These are phyloP conservation scores for Bombus waltoni DNA, from an alignment of 1,140 invertebrate species.

Conservation along the genomic window DNA sequence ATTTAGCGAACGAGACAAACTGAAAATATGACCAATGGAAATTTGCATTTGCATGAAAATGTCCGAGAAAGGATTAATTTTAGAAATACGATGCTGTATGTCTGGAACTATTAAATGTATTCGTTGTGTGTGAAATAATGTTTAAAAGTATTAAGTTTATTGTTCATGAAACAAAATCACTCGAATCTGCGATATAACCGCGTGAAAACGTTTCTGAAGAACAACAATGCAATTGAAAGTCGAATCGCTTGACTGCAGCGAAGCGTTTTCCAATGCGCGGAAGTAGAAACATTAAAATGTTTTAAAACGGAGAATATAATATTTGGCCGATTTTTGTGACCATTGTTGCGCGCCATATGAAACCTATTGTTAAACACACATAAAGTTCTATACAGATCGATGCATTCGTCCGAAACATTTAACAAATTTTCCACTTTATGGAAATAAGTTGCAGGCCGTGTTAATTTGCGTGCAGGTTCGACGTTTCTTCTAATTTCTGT, in stretches of 20 bases:
- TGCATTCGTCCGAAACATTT: no score
- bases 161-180: not conserved
- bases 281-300: not conserved
- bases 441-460: not conserved
- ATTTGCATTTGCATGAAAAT: no score
- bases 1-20: no score
- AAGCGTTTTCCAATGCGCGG: not conserved
- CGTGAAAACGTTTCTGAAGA: not conserved
- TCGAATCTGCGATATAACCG: not conserved
- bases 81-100: no score
- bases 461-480: not conserved
- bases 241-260: not conserved
- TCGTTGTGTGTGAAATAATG: no score
- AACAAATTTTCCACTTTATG: not conserved
- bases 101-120: no score
- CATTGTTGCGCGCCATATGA: not conserved
- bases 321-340: not conserved
- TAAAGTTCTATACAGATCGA: no score
- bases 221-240: not conserved
- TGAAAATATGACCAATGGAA: no score
- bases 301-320: not conserved
- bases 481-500: constrained; percentile 37
- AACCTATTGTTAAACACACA: not conserved
- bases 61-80: no score
- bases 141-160: not conserved